Evolutionary conservation across 2,797 vertebrate genomes (phyloP).

Genomic region (Iguana delicatissima): DNA sequence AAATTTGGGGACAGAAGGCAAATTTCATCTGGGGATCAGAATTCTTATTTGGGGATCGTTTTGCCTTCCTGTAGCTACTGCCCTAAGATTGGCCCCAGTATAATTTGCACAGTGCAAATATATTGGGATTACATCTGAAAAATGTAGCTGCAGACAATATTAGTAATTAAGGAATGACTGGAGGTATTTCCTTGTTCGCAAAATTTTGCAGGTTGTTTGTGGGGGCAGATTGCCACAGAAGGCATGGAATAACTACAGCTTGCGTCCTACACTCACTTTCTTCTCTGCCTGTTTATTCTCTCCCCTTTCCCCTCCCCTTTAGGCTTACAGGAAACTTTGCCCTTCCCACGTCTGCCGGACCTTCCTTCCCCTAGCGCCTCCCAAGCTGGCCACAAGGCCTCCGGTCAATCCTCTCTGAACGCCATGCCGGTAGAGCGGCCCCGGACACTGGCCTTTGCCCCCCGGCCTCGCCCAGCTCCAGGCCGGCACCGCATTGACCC

Average conservation of each 20-base stretch:
- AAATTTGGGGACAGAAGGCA: too few relatives aligned
- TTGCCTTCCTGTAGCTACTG: too few relatives aligned
- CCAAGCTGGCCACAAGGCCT: slow-evolving; percentile 76
- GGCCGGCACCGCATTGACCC: slow-evolving; percentile 85
- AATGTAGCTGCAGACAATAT: background rate
- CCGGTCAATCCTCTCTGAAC: slow-evolving; percentile 46
- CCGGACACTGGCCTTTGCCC: slow-evolving; percentile 90
- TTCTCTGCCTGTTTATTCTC: accelerated
- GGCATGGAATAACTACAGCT: background rate
- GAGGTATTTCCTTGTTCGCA: background rate
- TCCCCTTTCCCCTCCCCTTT: background rate
- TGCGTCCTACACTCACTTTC: accelerated
- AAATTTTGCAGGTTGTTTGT: background rate
- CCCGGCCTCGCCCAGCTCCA: slow-evolving; percentile 87
- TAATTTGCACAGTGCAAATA: too few relatives aligned
- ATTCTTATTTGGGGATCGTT: too few relatives aligned
- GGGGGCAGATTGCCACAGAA: background rate
- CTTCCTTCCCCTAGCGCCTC: slow-evolving; percentile 81
- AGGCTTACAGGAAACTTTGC: slow-evolving; percentile 81
- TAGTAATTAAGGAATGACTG: background rate
- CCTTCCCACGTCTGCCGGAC: slow-evolving; percentile 85
- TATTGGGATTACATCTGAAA: too few relatives aligned
- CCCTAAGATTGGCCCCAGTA: too few relatives aligned
- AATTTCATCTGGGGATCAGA: too few relatives aligned
- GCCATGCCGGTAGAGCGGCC: slow-evolving; percentile 84